Evolutionary conservation across 2,888 invertebrate genomes (phyloP).

Genomic region (Carcina quercana): DNA sequence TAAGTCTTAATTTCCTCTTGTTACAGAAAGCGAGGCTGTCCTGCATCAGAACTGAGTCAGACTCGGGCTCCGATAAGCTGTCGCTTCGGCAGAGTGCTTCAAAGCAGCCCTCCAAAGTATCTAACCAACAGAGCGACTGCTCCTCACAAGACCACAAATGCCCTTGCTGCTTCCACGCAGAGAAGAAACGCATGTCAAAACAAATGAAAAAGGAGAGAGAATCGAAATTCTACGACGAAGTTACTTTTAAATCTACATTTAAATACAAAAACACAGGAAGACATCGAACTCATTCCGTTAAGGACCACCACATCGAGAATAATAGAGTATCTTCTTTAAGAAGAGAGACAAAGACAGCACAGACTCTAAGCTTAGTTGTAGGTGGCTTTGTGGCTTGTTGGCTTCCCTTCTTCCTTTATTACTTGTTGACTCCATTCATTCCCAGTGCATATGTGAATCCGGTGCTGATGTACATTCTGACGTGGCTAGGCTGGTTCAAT

Average conservation of each 20-base stretch:
- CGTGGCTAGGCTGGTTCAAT: slow-evolving; percentile 94
- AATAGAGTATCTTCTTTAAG: slow-evolving; percentile 80
- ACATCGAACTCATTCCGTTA: slow-evolving; percentile 67
- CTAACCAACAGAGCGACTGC: slow-evolving; percentile 49
- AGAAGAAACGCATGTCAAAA: slow-evolving; percentile 44
- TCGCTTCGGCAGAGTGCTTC: slow-evolving; percentile 55
- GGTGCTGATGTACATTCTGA: slow-evolving; percentile 82
- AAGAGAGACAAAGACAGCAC: slow-evolving; percentile 90
- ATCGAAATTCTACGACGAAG: slow-evolving; percentile 51
- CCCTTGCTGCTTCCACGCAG: slow-evolving; percentile 55
- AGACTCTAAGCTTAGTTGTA: slow-evolving; percentile 89
- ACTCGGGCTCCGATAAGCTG: slow-evolving; percentile 61
- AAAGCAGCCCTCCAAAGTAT: slow-evolving; percentile 48
- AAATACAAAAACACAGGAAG: slow-evolving; percentile 57
- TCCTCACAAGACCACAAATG: slow-evolving; percentile 56
- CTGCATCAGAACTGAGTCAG: slow-evolving; percentile 64
- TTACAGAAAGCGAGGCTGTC: slow-evolving; percentile 61
- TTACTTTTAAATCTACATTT: slow-evolving; percentile 58
- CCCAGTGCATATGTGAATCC: slow-evolving; percentile 75
- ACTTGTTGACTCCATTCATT: slow-evolving; percentile 86
- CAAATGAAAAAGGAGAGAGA: slow-evolving; percentile 41
- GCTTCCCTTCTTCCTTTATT: slow-evolving; percentile 91
- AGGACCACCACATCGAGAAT: slow-evolving; percentile 66
- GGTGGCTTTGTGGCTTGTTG: slow-evolving; percentile 92
- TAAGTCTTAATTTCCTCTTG: slow-evolving; percentile 22